Conservation (phyloP, 2,113 vertebrate genomes). For the Poeciliopsis occidentalis region DNA sequence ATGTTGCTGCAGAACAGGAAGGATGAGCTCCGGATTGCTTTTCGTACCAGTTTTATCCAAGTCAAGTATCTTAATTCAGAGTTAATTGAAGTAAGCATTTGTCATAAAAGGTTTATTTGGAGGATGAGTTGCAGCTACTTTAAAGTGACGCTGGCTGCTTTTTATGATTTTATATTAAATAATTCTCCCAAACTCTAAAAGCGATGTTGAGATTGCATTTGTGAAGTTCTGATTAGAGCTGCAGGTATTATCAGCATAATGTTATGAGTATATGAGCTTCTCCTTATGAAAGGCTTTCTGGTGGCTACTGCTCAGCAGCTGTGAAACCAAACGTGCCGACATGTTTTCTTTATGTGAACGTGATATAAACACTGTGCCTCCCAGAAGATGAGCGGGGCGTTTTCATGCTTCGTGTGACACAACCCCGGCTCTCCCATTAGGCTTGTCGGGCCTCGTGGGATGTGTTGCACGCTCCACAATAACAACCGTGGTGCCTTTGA, state of each 20-base stretch:
- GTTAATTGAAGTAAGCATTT: too few relatives aligned
- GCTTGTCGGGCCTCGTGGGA: constrained; percentile 39
- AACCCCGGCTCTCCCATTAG: constrained; percentile 41
- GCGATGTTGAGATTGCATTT: not conserved
- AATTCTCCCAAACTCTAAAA: not conserved
- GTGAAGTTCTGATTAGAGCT: not conserved
- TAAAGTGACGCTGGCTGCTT: too few relatives aligned
- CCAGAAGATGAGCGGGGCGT: constrained; percentile 48
- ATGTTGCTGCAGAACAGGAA: not conserved
- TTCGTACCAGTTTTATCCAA: too few relatives aligned
- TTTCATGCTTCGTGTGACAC: constrained; percentile 45
- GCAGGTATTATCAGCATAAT: not conserved
- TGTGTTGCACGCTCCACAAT: constrained; percentile 26
- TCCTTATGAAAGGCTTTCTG: constrained; percentile 7
- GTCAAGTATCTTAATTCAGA: too few relatives aligned
- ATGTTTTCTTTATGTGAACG: constrained; percentile 11
- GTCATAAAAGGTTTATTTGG: too few relatives aligned
- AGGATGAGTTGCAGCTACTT: too few relatives aligned
- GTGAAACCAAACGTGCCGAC: not conserved
- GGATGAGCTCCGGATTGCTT: not conserved
- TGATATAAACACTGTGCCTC: constrained; percentile 26
- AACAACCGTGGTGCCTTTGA: constrained; percentile 27
- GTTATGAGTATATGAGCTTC: not conserved
- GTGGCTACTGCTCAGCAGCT: not conserved
- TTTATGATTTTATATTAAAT: not conserved